Percentiles rank a stretch among this genome's conserved stretches.
Conservation (phyloP, 2,888 invertebrate genomes). For the Tineola bisselliella region DNA sequence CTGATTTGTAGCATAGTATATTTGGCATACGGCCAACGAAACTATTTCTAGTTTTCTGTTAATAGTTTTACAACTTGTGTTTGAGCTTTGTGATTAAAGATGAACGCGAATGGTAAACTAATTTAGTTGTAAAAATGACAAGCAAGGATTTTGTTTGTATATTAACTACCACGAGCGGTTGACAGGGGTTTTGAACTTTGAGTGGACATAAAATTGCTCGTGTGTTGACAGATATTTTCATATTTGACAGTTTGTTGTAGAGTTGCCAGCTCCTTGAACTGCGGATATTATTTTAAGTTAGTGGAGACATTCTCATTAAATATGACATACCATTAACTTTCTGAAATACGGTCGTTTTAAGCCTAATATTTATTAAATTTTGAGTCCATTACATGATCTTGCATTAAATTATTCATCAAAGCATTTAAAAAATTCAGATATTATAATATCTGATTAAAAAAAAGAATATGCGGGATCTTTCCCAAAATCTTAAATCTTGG, state of each 20-base stretch:
- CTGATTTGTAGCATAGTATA: conserved; percentile 4
- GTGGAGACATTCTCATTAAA: background rate
- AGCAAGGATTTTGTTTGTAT: background rate
- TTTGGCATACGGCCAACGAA: conserved; percentile 17
- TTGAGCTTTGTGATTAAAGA: conserved; percentile 18
- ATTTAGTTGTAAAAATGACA: conserved; percentile 7
- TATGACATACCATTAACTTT: background rate
- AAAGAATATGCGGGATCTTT: background rate
- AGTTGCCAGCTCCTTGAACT: background rate
- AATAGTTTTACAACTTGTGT: conserved; percentile 19
- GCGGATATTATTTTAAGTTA: background rate
- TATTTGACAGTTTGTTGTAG: conserved; percentile 2
- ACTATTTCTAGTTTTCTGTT: conserved; percentile 18
- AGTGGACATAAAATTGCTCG: background rate
- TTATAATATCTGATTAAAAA: no score
- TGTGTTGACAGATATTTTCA: conserved; percentile 7
- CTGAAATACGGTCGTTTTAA: no score
- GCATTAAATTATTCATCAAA: no score
- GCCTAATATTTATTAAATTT: no score
- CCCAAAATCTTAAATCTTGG: conserved; percentile 16
- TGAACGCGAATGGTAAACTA: conserved; percentile 9
- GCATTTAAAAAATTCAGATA: no score
- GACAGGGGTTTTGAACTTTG: conserved; percentile 5
- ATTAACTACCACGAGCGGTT: background rate
- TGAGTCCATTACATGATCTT: no score